Base-by-base conservation (phyloP, 2,113 vertebrate species). In the Crotalus horridus region DNA sequence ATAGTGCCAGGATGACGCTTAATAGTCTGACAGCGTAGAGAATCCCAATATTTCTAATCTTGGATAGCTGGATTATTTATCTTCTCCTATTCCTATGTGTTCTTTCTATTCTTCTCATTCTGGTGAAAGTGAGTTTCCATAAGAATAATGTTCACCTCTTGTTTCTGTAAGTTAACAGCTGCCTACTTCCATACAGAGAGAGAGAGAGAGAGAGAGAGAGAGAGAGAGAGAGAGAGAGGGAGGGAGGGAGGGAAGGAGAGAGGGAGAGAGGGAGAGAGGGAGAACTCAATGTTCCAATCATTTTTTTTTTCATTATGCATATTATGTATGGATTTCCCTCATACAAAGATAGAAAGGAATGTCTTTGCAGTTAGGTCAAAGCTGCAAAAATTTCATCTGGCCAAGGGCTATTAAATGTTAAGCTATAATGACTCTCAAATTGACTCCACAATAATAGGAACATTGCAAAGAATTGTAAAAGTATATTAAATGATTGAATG, bases 11-110 rank as follows among this genome's bases (percentile, higher is more conserved):
- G 54, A 43, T 23, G 24, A 53, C 23, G 39, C 53, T 92, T 92
- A 92, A 92, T 48, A 26, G 26, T 39, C 53, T 81, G 64, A 58
- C 87, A 89, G 64, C 87, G 39, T 81, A 56, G 61, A 56, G 46
- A 53, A 92, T 89, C 61, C 61, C 91, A 56, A 92, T 21, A 81
- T 56, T 81, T 81, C 87, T 89, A 20, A 92, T 20, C 51, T 89
- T 92, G 91, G 51, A 39, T 87, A 92, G 81, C 39, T 89, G 39
- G 54, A 81, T 85, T 92, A 89, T 89, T 92, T 92, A 89, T 95
- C 17, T 74, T 61, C 24, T 91, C 55, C 89, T 1, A 88, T 13
- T 33, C 91, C 55, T 59, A 85, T 2, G 8, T 26, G 3, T 81
- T 90, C 24, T 91, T 89, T 93, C n/a, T 2, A 21, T 93, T 85